Percentiles rank a stretch among this genome's conserved stretches.
Conservation (phyloP, 2,888 invertebrate species). For the Drosophila anomelani region DNA sequence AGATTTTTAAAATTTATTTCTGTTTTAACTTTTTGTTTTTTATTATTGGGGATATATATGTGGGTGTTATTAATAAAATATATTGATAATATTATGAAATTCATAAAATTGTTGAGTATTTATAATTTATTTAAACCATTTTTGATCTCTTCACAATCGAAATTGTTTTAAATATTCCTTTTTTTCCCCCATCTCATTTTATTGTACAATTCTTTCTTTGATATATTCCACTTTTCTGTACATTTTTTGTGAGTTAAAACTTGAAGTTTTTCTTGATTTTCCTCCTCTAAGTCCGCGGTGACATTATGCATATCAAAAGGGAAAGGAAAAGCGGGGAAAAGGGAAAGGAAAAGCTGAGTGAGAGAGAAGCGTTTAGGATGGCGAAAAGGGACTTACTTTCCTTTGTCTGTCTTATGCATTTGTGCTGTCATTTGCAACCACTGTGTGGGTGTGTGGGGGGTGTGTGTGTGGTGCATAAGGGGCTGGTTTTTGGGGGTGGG, state of each 20-base stretch:
- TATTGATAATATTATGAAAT: no score
- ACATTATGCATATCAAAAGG: conserved; percentile 31
- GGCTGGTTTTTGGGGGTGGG: background rate
- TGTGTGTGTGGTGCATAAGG: background rate
- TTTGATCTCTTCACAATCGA: background rate
- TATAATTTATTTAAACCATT: background rate
- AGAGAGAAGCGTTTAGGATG: conserved; percentile 2
- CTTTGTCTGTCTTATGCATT: conserved; percentile 46
- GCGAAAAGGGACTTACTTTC: conserved; percentile 16
- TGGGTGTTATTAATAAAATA: no score
- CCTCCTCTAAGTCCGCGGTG: conserved; percentile 10
- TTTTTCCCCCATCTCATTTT: background rate
- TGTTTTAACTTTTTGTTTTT: no score
- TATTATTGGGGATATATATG: no score
- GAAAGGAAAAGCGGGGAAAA: background rate
- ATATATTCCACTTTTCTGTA: background rate
- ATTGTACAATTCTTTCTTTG: background rate
- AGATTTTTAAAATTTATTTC: no score
- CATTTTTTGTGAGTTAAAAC: background rate
- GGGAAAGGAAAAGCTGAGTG: background rate
- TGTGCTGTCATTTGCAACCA: conserved; percentile 47
- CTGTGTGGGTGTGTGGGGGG: conserved; percentile 6
- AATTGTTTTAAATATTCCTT: background rate
- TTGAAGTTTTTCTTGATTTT: conserved; percentile 7
- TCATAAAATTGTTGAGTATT: no score